Evolutionary conservation across 2,113 vertebrate genomes (phyloP), one percentile per base, ranked within the genome.

Genomic region (Perca schrenkii): DNA sequence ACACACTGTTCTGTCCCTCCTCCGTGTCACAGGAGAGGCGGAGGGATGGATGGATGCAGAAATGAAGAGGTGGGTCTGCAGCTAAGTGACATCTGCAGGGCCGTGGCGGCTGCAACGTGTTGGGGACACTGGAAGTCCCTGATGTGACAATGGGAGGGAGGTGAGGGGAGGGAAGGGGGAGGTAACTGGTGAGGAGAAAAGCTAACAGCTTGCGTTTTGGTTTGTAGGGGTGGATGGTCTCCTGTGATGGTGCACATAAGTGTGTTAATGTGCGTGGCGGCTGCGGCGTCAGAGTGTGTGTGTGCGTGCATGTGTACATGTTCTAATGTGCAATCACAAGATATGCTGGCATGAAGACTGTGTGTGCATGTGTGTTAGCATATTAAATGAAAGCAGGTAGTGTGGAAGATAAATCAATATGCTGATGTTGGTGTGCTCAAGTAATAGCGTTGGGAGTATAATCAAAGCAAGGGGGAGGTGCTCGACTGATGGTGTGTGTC

Each of bases 71-170:
- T 90, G 88, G 60, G 89, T 91, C 88, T 90, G 84, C 54, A 77
- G 86, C 86, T 76, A 83, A 90, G 88, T 91, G 93, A 93, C 94
- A 93, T 91, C 93, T 93, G 89, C 85, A 61, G 82, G 84, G 72
- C 76, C 62, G 21, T 69, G 89, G 92, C 77, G 88, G 88, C 46
- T 75, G 82, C 83, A 86, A 79, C n/a, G 78, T 81, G 77, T 86
- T 82, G 81, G 84, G 91, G 84, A 64, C 74, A 7, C 64, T 82
- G 80, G 70, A 90, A 88, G 84, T 88, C 85, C 89, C 93, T 82
- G 83, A 88, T 90, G 91, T 89, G 90, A 87, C 89, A 86, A 79
- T 69, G 73, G 71, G 68, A 72, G 69, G 82, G 74, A 57, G 25
- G 36, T 58, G 58, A 25, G 25, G 53, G 19, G 53, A 71, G 67